Base-by-base conservation (phyloP, 2,888 invertebrate species). In the Nymphalis c-album region DNA sequence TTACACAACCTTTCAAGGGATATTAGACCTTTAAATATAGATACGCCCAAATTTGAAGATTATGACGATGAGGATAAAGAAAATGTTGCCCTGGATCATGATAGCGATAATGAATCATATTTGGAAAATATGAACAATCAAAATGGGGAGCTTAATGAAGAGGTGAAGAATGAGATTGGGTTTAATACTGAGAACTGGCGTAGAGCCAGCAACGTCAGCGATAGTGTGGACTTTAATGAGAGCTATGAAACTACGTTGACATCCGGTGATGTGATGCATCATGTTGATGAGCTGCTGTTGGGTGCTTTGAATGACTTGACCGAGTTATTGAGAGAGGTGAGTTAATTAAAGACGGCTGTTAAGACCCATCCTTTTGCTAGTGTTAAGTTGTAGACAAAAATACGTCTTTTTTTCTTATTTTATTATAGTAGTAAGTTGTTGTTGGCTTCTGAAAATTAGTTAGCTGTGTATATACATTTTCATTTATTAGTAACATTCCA, bases 221-320 rank as follows among this genome's bases (percentile, higher is more conserved):
- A 88, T 16, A 86, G 85, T 7, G 74, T 80, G 1, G 78, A 78
- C 13, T 78, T 83, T 0, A 87, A 87, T 53, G 90, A 90, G 0
- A 85, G 83, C 0, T 77, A 74, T 0, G 80, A 85, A 13, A 82
- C 82, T 0, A 83, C 84, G 0, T 50, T 85, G 31, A 85, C 84
- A 0, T 79, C 83, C 0, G 78, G 74, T 7, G 85, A 78, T 60
- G 77, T 69, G 1, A 51, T 77, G 8, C 75, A 77, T 7, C 73
- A 77, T 4, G 78, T 82, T 31, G 76, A 82, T 2, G 85, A 88
- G 58, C 67, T 93, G 40, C 80, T 93, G 0, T 74, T 85, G 1
- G 93, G 92, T 2, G 93, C 93, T 0, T 75, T 94, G 71, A 87
- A 85, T 73, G 94, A 94, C 77, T 77, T 94, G 20, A 88, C 92